Conservation (phyloP, 1,140 invertebrate species). For the Apis dorsata region DNA sequence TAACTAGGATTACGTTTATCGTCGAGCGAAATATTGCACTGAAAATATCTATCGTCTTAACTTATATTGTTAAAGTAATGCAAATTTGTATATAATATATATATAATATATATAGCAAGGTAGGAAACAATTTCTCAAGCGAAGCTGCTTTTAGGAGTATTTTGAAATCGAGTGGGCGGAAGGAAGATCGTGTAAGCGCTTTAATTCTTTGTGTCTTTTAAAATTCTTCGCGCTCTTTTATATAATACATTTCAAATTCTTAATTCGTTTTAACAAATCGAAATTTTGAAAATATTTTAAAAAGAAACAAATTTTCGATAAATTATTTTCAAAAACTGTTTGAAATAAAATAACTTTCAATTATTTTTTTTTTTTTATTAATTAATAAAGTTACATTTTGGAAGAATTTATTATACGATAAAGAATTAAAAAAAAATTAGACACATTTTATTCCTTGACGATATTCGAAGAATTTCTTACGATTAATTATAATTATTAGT, state of each 20-base stretch:
- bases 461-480: no score
- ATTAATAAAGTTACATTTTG: no score
- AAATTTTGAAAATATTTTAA: no score
- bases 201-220: constrained; percentile 4
- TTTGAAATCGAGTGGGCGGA: constrained; percentile 49
- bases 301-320: no score
- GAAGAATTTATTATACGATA: no score
- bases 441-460: background rate
- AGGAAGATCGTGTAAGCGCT: no score
- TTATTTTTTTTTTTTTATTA: no score
- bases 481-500: no score
- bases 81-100: constrained; percentile 37
- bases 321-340: no score
- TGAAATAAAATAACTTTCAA: no score
- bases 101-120: constrained; percentile 34
- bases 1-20: constrained; percentile 41
- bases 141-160: constrained; percentile 52
- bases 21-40: constrained; percentile 51
- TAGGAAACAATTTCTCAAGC: constrained; percentile 47
- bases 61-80: constrained; percentile 23
- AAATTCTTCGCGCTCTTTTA: background rate
- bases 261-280: no score
- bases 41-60: constrained; percentile 48
- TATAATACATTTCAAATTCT: background rate
- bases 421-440: background rate